Conservation (phyloP, 2,888 invertebrate genomes). For the Zelleria hepariella region DNA sequence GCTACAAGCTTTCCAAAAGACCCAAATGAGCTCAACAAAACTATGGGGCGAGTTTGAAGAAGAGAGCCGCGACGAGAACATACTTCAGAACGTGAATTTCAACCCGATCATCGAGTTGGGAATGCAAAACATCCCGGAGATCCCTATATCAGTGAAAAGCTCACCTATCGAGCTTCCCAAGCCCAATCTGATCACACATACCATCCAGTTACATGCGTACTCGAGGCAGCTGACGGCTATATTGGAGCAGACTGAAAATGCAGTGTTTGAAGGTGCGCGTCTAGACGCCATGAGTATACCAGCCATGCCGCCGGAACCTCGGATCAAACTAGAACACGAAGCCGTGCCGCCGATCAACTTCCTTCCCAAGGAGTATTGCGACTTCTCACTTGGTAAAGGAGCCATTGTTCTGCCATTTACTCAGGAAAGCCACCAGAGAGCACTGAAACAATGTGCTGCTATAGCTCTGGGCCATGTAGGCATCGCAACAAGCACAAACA, state of each 20-base stretch:
- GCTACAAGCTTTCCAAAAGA: too few relatives aligned
- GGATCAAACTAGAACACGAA: constrained; percentile 42
- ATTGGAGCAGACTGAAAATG: constrained; percentile 47
- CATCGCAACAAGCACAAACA: constrained; percentile 46
- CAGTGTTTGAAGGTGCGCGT: constrained; percentile 42
- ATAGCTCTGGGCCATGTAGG: constrained; percentile 59
- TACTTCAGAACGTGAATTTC: constrained; percentile 59
- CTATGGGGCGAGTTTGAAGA: constrained; percentile 61
- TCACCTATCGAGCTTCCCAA: constrained; percentile 58
- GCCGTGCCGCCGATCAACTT: constrained; percentile 49
- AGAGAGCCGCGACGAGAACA: constrained; percentile 39
- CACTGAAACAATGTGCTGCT: constrained; percentile 56
- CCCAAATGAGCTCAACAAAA: constrained; percentile 39
- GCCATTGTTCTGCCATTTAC: constrained; percentile 54
- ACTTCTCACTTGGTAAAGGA: constrained; percentile 58
- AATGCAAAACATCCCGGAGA: constrained; percentile 66
- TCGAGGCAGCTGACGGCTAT: constrained; percentile 45
- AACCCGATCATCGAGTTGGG: constrained; percentile 65
- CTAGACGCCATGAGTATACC: constrained; percentile 47
- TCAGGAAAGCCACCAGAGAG: constrained; percentile 58
- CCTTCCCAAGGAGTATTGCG: constrained; percentile 53
- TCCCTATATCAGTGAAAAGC: constrained; percentile 58
- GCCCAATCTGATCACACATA: constrained; percentile 59
- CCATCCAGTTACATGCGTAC: constrained; percentile 55
- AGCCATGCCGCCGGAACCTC: constrained; percentile 42